phyloP scores from a whole-genome alignment of 2,797 vertebrate species.

The Myotis myotis region DNA sequence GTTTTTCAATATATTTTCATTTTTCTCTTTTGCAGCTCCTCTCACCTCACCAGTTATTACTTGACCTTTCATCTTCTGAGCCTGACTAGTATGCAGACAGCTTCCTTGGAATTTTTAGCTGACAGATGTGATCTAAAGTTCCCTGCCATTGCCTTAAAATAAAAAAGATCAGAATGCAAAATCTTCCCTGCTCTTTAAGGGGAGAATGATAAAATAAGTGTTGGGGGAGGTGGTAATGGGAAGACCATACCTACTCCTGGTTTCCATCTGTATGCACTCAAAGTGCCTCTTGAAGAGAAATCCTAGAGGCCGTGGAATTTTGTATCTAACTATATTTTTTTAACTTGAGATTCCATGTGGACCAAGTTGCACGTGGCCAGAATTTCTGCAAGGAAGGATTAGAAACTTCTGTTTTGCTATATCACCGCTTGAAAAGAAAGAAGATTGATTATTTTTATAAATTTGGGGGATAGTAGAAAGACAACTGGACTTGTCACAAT shows the following conservation, averaged over 20 bases:
- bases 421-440: not conserved
- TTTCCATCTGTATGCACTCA: conserved; percentile 76
- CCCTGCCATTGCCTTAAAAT: conserved; percentile 32
- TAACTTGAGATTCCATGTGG: not conserved
- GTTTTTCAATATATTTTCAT: conserved; percentile 65
- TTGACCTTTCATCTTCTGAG: conserved; percentile 62
- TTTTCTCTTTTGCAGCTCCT: conserved; percentile 23
- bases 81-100: conserved; percentile 25
- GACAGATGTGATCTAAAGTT: conserved; percentile 63
- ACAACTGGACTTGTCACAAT: not conserved
- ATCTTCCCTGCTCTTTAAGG: conserved; percentile 59
- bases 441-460: not conserved
- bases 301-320: conserved; percentile 54
- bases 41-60: conserved; percentile 64
- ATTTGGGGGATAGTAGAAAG: not conserved
- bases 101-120: conserved; percentile 50
- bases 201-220: conserved; percentile 63
- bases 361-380: not conserved
- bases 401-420: not conserved
- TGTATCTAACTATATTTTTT: conserved; percentile 10
- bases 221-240: conserved; percentile 58
- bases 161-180: conserved; percentile 59
- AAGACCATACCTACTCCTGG: conserved; percentile 76
- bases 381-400: not conserved
- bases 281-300: not conserved